Evolutionary conservation across 35 echinoderm and acorn worm genomes (phyloP).

Genomic region (Lytechinus pictus): DNA sequence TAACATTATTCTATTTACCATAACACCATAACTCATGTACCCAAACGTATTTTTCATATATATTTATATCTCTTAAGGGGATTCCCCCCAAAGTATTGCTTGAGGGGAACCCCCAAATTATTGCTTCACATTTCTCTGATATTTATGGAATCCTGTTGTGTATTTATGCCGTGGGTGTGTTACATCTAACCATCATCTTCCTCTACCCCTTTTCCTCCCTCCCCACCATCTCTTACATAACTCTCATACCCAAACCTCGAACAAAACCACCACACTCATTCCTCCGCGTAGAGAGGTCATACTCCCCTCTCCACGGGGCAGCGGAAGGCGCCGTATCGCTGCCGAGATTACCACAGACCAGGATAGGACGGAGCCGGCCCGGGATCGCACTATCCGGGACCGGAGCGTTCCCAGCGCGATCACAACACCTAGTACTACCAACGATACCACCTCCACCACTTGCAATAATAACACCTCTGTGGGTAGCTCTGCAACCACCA

Average conservation of each 20-base stretch:
- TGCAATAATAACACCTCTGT: constrained; percentile 58
- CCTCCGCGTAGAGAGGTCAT: constrained; percentile 58
- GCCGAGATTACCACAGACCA: constrained; percentile 68
- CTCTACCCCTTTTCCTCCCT: neutral
- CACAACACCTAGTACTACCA: constrained; percentile 62
- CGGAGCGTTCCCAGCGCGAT: neutral
- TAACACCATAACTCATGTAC: neutral
- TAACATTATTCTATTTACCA: neutral
- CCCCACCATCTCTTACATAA: constrained; percentile 8
- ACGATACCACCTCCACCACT: constrained; percentile 55
- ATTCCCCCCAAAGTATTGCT: neutral
- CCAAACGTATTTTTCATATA: neutral
- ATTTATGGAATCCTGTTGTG: neutral
- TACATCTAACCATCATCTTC: constrained; percentile 48
- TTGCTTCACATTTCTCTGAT: constrained; percentile 31
- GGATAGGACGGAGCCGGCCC: constrained; percentile 43
- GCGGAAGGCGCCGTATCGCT: constrained; percentile 58
- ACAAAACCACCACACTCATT: constrained; percentile 9
- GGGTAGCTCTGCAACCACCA: constrained; percentile 69
- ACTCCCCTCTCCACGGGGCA: constrained; percentile 43
- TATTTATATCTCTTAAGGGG: neutral
- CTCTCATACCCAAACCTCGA: constrained; percentile 40
- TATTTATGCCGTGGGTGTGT: constrained; percentile 41
- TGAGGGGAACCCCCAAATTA: neutral
- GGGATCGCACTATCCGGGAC: constrained; percentile 42